Evolutionary conservation across 2,113 vertebrate species (phyloP).

Genomic region (Raja brachyura): DNA sequence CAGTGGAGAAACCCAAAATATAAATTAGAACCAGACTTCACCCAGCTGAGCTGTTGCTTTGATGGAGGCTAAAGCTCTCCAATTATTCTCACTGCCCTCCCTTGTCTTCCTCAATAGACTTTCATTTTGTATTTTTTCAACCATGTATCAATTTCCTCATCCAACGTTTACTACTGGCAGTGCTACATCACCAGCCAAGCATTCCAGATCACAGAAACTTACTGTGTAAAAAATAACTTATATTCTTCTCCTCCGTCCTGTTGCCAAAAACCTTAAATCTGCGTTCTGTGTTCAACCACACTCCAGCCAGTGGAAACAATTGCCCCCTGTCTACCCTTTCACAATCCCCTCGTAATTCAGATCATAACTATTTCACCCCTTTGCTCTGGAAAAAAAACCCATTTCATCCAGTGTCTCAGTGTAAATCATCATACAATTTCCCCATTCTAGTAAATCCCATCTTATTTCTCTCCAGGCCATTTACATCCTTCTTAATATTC

Average conservation of each 20-base stretch:
- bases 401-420: too few species aligned
- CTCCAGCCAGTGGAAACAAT: neutral
- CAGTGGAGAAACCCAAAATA: neutral
- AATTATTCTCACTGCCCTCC: too few species aligned
- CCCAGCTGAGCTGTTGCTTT: neutral
- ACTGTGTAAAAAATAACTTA: neutral
- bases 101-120: too few species aligned
- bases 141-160: too few species aligned
- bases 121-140: too few species aligned
- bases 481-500: neutral
- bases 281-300: neutral
- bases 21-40: neutral
- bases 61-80: neutral
- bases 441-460: neutral
- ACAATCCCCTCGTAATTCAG: neutral
- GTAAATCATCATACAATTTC: neutral
- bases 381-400: too few species aligned
- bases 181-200: too few species aligned
- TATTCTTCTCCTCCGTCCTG: neutral
- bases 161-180: too few species aligned
- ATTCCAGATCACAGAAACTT: too few species aligned
- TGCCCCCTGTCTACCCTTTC: neutral
- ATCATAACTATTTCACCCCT: too few species aligned
- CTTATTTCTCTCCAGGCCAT: neutral
- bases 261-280: neutral